Evolutionary conservation across 2,113 vertebrate genomes (phyloP), one percentile per base, ranked within the genome.

Genomic region (Dicentrarchus labrax): DNA sequence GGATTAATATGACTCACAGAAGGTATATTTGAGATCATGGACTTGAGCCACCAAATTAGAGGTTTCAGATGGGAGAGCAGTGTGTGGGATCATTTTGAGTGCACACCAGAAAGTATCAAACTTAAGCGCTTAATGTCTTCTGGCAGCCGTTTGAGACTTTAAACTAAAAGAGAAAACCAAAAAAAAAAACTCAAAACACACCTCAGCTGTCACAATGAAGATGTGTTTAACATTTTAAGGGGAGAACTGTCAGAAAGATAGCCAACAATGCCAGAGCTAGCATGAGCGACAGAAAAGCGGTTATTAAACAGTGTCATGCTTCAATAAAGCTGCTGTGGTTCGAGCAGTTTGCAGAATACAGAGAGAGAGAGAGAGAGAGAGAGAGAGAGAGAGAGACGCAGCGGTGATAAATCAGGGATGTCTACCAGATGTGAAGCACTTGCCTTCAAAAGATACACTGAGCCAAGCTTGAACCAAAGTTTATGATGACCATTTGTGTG

Each of bases 11-110:
- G 19, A 24, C 51, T 73, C 64, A 39, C 56, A 77, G 39, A 59
- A 36, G 39, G 43, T 4, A 48, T 10, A 4, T 54, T 78, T 43
- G 24, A 64, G 19, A 72, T 75, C 19, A 47, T 61, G 54, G 71
- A 78, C 54, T 21, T 53, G 30, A 73, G 59, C 78, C 72, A 77
- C 62, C 9, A 67, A 83, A 60, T 53, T 45, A 80, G 54, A 60
- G 21, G 45, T 12, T 87, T 76, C 24, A 53, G 72, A 83, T 19
- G 11, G 30, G 22, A 53, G 12, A 60, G 57, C 39, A 75, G n/a
- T 50, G 38, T 72, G 75, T 72, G 69, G 72, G 76, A 74, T 86
- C 60, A 78, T 72, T 78, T 62, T 73, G 54, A 80, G 36, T 24
- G 39, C 48, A 65, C 15, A 67, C 72, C 80, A 82, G 68, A 59